A percentile compares a stretch with the other conserved stretches of the same genome.
phyloP scores from a whole-genome alignment of 2,888 invertebrate genomes.

The Bellardia bayeri region DNA sequence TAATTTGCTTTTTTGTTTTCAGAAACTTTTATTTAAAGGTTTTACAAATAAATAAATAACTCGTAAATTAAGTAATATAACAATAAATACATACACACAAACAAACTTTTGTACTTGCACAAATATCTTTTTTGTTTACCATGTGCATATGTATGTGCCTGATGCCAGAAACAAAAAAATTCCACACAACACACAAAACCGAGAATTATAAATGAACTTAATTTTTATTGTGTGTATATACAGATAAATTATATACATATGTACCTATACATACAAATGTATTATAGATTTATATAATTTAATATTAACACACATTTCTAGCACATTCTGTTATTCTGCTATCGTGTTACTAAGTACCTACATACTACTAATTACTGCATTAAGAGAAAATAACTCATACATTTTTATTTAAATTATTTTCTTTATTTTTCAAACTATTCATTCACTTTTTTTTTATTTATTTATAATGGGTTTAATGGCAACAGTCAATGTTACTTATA shows the following conservation, averaged over 20 bases:
- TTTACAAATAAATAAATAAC: constrained; percentile 29
- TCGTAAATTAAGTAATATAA: constrained; percentile 22
- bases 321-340: neutral
- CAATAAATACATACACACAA: constrained; percentile 16
- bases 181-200: constrained; percentile 17
- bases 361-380: no score
- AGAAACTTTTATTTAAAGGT: constrained; percentile 26
- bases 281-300: constrained; percentile 2
- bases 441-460: neutral
- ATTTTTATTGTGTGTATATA: neutral
- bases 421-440: no score
- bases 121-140: neutral
- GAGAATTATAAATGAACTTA: constrained; percentile 3
- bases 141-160: neutral
- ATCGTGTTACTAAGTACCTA: neutral
- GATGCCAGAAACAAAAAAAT: constrained; percentile 31
- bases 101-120: neutral
- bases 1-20: constrained; percentile 19
- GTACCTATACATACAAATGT: neutral
- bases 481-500: neutral
- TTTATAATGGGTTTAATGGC: neutral
- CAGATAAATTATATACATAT: constrained; percentile 1
- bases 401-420: no score
- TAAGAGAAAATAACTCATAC: no score
- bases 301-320: neutral